Evolutionary conservation across 37 sponge, comb jelly and placozoan genomes (phyloP), one percentile per base, ranked within the genome.

Genomic region (Axinella damicornis): DNA sequence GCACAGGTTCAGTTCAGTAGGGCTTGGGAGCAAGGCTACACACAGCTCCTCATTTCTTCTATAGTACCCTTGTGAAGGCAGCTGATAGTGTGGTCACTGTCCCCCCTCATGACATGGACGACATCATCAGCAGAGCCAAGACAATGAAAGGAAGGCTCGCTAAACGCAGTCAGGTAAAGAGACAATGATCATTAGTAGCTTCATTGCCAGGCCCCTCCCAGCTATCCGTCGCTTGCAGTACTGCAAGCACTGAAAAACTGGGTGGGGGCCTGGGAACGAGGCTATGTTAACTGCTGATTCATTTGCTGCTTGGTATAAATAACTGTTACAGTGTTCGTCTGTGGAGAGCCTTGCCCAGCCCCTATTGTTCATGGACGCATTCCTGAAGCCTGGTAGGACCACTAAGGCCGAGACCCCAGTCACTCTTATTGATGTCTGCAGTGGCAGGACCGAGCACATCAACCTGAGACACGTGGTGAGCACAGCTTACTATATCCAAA

Each of bases 381-480:
- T 82, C 64, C 31, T 33, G 36, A 57, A 55, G 21, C 77, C 59
- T 20, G 31, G 22, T 34, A 59, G n/a, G n/a, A n/a, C 20, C 41
- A 20, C 73, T 24, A 31, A 41, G 5, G 2, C 56, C 27, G 37
- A 64, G n/a, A 36, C 20, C 31, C 38, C 60, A 0, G 35, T 65
- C 33, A 57, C 90, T 28, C 17, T 89, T 19, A 9, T 89, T 13
- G 90, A 89, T 71, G 53, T 84, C 22, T 84, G 85, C 65, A 58
- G 22, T 34, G 90, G 90, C 11, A 32, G 59, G 2, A 55, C 84
- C 28, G 89, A 69, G 24, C 65, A 78, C 63, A 46, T 90, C 53
- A 90, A 90, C 46, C 74, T 84, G 16, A 68, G 72, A 36, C 79
- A 84, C 21, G 74, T 89, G 79, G 90, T 84, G 18, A 83, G 90